These are phyloP conservation scores for Zenarchopterus dispar DNA, from an alignment of 2,797 vertebrate genomes.

Conservation along the genomic window DNA sequence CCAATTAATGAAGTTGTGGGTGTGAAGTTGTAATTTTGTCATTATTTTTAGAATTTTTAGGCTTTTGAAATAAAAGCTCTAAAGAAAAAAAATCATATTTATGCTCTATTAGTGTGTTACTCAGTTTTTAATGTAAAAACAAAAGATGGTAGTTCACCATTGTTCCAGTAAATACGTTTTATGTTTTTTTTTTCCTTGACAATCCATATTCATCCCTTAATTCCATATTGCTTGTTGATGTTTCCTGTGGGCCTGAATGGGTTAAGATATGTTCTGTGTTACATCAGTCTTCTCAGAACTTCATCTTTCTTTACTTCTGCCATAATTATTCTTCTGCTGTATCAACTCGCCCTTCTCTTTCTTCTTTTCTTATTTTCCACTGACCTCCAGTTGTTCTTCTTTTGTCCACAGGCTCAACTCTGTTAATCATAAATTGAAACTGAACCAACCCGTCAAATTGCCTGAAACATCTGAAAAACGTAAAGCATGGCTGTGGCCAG, in stretches of 20 bases:
- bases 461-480: conserved; percentile 59
- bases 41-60: conserved; percentile 1
- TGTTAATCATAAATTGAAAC: conserved; percentile 68
- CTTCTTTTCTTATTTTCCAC: conserved; percentile 34
- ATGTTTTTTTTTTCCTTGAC: neutral
- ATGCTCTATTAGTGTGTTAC: neutral
- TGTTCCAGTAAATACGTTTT: neutral
- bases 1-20: neutral
- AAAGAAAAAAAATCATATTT: neutral
- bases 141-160: neutral
- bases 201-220: conserved; percentile 9
- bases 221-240: conserved; percentile 40
- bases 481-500: conserved; percentile 90
- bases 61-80: neutral
- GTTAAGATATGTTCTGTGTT: conserved; percentile 78
- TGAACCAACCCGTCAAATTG: conserved; percentile 66
- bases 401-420: conserved; percentile 68
- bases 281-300: conserved; percentile 59
- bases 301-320: conserved; percentile 39
- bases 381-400: conserved; percentile 48
- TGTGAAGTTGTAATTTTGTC: neutral
- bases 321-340: conserved; percentile 21
- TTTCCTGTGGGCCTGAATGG: conserved; percentile 66
- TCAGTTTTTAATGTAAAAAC: neutral
- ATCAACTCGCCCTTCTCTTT: conserved; percentile 7